Percentiles rank a stretch among this genome's conserved stretches.
Conservation (phyloP, 2,888 invertebrate species). For the Drosophila nr. perissopoda region DNA sequence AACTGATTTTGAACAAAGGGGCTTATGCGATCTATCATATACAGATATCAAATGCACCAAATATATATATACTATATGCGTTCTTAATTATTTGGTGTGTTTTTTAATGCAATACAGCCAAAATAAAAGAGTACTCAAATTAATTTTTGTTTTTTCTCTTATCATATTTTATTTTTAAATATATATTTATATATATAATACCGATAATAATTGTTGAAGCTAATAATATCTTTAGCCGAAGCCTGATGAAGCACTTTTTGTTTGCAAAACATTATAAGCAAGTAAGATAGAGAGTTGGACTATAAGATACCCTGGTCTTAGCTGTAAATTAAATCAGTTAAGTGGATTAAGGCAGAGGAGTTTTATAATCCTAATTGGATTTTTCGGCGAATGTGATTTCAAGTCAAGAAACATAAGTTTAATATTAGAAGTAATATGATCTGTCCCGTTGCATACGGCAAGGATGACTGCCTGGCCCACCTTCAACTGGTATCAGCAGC, state of each 20-base stretch:
- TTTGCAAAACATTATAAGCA: neutral
- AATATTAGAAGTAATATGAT: conserved; percentile 42
- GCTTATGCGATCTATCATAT: neutral
- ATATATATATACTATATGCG: no score
- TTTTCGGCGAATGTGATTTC: conserved; percentile 28
- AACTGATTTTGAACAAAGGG: neutral
- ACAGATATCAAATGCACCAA: neutral
- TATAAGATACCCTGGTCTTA: neutral
- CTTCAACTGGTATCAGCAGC: neutral
- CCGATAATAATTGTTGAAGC: neutral
- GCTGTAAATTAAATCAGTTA: neutral
- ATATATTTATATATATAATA: neutral
- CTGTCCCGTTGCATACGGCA: conserved; percentile 22
- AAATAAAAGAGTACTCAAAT: neutral
- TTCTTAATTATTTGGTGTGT: neutral
- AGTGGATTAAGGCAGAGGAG: neutral
- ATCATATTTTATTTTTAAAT: neutral
- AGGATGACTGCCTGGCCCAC: neutral
- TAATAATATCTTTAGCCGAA: neutral
- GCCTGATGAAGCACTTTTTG: neutral
- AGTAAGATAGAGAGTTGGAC: neutral
- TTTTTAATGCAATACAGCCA: neutral
- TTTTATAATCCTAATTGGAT: conserved; percentile 35
- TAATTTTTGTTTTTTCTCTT: neutral
- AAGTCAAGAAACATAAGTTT: neutral